phyloP scores from a whole-genome alignment of 2,888 invertebrate species.

The Pristionchus exspectatus region DNA sequence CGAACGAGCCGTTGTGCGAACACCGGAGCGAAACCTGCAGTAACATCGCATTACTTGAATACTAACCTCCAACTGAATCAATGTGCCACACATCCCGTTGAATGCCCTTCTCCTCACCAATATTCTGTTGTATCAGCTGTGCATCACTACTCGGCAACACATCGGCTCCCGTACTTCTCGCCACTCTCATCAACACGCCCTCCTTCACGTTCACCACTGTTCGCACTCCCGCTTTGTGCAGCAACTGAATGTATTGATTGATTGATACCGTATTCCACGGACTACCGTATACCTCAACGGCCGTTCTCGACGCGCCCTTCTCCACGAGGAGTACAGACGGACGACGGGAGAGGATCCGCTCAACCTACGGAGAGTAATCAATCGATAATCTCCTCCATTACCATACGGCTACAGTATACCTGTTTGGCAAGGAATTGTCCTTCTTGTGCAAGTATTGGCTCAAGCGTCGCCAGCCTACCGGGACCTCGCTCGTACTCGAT shows the following conservation, averaged over 20 bases:
- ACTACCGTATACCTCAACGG: slow-evolving; percentile 84
- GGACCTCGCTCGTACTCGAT: slow-evolving; percentile 95
- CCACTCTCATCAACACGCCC: slow-evolving; percentile 86
- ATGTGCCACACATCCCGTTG: background rate
- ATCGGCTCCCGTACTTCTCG: slow-evolving; percentile 89
- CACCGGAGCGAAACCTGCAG: slow-evolving; percentile 80
- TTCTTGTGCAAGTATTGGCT: slow-evolving; percentile 93
- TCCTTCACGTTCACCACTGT: slow-evolving; percentile 63
- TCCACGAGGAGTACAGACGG: slow-evolving; percentile 93
- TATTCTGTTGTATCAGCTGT: slow-evolving; percentile 73
- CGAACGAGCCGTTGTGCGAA: slow-evolving; percentile 69
- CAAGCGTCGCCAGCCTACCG: slow-evolving; percentile 92
- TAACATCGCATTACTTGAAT: background rate
- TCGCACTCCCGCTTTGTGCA: slow-evolving; percentile 60
- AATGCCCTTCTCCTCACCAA: slow-evolving; percentile 37
- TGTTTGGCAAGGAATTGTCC: slow-evolving; percentile 74
- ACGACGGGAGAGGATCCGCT: slow-evolving; percentile 83
- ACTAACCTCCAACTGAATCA: background rate
- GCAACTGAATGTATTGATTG: slow-evolving; percentile 14
- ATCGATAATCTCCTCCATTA: background rate
- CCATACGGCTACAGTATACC: slow-evolving; percentile 51
- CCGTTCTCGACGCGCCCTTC: slow-evolving; percentile 88
- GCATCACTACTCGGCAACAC: slow-evolving; percentile 83
- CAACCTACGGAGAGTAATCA: slow-evolving; percentile 62
- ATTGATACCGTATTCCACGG: background rate